Base-by-base conservation (phyloP, 2,797 vertebrate species). In the Mormyrus hasselquistii region DNA sequence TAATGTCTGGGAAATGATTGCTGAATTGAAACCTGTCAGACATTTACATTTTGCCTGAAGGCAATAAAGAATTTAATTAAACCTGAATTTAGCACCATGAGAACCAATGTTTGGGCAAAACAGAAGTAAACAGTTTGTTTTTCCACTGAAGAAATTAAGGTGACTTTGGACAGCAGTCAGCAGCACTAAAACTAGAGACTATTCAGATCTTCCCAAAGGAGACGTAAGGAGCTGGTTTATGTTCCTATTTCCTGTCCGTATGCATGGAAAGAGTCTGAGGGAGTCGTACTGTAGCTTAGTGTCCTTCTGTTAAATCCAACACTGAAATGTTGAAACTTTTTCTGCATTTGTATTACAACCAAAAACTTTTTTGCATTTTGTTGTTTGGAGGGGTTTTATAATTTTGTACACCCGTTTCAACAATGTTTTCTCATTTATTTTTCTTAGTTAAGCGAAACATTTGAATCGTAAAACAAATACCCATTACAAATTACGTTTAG, bases 121-220 rank as follows among this genome's bases (percentile, higher is more conserved):
- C 76, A 82, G 41, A 47, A 47, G 76, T 82, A 82, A 47, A 82
- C 76, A 82, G 76, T 47, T 82, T 82, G 76, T 82, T 82, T 82
- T 82, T 82, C 76, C 76, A 82, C 76, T 82, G 76, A 82, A 82
- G 73, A 79, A 79, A 41, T 79, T n/a, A 84, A 84, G 82, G 82
- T 85, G 82, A 85, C 49, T 85, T 85, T 50, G n/a, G 49, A 25
- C 44, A 85, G 12, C 82, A 22, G n/a, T 85, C 82, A 85, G 49
- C 82, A 14, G 82, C 10, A 85, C 82, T 25, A 52, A 85, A 85
- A 85, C 82, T 50, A 85, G 82, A 85, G n/a, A 50, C 22, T 84
- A 85, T 50, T 85, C 82, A 50, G 44, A 85, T 85, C 44, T 85
- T 50, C 44, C 44, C 49, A 85, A 85, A 47, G 49, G 76, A 82